These are phyloP conservation scores for Diplazon laetatorius DNA, from an alignment of 2,888 invertebrate genomes.

Conservation along the genomic window DNA sequence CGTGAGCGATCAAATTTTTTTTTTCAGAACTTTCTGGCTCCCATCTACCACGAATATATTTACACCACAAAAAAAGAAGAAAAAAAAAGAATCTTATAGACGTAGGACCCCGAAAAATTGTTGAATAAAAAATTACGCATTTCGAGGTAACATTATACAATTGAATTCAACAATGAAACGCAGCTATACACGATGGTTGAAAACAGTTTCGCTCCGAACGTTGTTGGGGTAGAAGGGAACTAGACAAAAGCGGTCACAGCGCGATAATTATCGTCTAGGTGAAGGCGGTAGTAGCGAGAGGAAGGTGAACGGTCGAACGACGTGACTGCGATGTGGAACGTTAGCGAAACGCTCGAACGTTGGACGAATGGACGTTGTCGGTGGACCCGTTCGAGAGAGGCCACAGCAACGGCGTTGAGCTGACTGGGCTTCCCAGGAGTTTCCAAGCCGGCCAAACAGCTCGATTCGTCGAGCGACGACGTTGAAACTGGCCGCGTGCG, in stretches of 20 bases:
- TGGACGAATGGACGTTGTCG: constrained; percentile 52
- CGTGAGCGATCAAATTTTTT: background rate
- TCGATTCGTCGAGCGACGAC: constrained; percentile 51
- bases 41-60: too few relatives aligned
- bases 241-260: constrained; percentile 78
- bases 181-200: constrained; percentile 45
- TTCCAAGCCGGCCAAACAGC: constrained; percentile 58
- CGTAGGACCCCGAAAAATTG: too few relatives aligned
- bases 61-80: too few relatives aligned
- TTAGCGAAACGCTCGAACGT: constrained; percentile 61
- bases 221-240: constrained; percentile 20
- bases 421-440: constrained; percentile 62
- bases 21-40: too few relatives aligned
- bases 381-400: constrained; percentile 51
- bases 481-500: constrained; percentile 34
- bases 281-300: constrained; percentile 65
- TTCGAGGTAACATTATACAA: background rate
- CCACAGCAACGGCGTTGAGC: constrained; percentile 54
- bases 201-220: constrained; percentile 21
- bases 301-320: constrained; percentile 63
- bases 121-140: background rate
- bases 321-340: constrained; percentile 51
- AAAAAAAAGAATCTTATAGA: too few relatives aligned
- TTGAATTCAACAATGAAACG: constrained; percentile 8
- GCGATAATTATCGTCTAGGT: constrained; percentile 77